Evolutionary conservation across 2,888 invertebrate species (phyloP).

Genomic region (Chrysotoxum bicinctum): DNA sequence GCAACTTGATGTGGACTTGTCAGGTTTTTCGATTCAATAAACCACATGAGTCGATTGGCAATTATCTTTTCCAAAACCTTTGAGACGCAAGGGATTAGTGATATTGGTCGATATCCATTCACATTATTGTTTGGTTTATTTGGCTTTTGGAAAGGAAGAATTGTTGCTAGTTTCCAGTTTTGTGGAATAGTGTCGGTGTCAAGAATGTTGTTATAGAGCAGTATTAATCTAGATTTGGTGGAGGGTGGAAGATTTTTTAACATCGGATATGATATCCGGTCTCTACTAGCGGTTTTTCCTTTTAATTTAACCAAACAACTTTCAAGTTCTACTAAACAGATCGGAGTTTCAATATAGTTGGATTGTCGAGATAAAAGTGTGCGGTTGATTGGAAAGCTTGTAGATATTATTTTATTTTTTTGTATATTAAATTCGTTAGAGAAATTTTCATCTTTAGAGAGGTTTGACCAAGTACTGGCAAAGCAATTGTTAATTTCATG

Average conservation of each 20-base stretch:
- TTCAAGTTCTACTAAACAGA: background rate
- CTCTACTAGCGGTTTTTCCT: no score
- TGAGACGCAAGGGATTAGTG: background rate
- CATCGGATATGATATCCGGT: no score
- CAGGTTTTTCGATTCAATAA: background rate
- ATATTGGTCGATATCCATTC: no score
- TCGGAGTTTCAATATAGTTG: background rate
- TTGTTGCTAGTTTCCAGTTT: no score
- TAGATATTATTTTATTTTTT: background rate
- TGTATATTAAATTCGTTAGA: background rate
- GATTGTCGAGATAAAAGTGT: background rate
- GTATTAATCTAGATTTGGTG: no score
- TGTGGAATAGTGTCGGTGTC: no score
- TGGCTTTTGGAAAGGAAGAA: no score
- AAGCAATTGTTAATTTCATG: no score
- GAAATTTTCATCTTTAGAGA: background rate
- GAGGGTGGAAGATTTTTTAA: no score
- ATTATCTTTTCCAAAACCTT: background rate
- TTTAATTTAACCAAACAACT: background rate
- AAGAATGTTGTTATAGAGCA: no score
- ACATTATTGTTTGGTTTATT: no score
- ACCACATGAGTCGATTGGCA: background rate
- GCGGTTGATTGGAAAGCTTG: background rate
- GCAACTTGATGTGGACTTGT: background rate
- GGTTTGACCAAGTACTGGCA: background rate